These are phyloP conservation scores for Octodonta nipae DNA, from an alignment of 2,888 invertebrate species.

Conservation along the genomic window DNA sequence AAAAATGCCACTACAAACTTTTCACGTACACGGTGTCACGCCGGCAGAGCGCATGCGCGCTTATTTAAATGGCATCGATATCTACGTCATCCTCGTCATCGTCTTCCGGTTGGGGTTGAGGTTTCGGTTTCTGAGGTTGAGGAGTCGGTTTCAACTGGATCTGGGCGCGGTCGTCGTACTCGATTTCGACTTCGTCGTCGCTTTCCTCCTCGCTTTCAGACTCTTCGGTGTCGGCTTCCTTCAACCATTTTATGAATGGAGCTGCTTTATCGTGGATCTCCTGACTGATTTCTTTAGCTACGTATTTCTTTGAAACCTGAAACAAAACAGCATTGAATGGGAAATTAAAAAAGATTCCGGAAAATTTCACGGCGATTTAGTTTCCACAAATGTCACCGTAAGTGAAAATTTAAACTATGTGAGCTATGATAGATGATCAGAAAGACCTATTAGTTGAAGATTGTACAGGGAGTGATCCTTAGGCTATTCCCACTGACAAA, in stretches of 20 bases:
- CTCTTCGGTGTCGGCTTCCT: conserved; percentile 91
- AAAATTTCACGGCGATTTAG: no score
- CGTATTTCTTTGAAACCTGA: conserved; percentile 72
- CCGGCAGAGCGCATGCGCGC: no score
- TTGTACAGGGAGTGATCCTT: no score
- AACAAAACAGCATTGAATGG: no score
- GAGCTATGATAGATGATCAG: no score
- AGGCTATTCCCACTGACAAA: no score
- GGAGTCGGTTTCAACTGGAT: conserved; percentile 46
- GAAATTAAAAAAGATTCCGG: no score
- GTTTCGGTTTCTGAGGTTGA: conserved; percentile 19
- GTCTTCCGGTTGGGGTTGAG: conserved; percentile 42
- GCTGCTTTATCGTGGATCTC: conserved; percentile 86
- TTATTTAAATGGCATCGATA: conserved; percentile 82
- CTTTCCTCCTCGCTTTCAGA: conserved; percentile 62
- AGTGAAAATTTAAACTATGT: no score
- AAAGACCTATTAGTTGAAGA: no score
- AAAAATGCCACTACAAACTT: no score
- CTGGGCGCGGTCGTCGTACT: conserved; percentile 78
- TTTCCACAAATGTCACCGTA: no score
- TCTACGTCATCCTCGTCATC: conserved; percentile 76
- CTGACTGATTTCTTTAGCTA: conserved; percentile 74
- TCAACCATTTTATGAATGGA: conserved; percentile 92
- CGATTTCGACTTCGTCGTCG: conserved; percentile 59
- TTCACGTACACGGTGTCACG: no score